Conservation (phyloP, 2,888 invertebrate species). For the Trachelus troglodyta region DNA sequence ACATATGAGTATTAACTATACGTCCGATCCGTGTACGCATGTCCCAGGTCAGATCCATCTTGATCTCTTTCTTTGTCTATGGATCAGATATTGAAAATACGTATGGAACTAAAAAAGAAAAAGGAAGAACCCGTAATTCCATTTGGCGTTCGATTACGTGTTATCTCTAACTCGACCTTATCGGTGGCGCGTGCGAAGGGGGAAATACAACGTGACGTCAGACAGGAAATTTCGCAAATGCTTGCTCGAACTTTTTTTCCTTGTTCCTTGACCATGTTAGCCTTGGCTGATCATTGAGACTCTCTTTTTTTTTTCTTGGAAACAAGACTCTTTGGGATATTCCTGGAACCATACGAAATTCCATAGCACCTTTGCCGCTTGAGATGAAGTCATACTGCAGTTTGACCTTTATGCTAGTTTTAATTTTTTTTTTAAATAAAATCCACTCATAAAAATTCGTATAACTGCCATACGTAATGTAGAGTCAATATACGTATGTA, state of each 20-base stretch:
- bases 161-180: neutral
- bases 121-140: neutral
- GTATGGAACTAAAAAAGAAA: neutral
- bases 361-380: neutral
- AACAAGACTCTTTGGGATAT: neutral
- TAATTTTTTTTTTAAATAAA: neutral
- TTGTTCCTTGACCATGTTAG: neutral
- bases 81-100: neutral
- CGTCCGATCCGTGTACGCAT: neutral
- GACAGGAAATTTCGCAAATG: neutral
- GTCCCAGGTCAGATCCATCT: neutral
- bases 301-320: neutral
- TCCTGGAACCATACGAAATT: neutral
- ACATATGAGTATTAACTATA: neutral
- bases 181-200: neutral
- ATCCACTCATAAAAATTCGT: too few relatives aligned
- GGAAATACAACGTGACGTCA: neutral
- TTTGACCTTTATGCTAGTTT: neutral
- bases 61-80: neutral
- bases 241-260: neutral
- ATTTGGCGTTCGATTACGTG: neutral
- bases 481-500: too few relatives aligned
- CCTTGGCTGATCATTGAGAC: neutral
- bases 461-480: too few relatives aligned
- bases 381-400: neutral